Evolutionary conservation across 2,888 invertebrate genomes (phyloP).

Genomic region (Thumatha senex): DNA sequence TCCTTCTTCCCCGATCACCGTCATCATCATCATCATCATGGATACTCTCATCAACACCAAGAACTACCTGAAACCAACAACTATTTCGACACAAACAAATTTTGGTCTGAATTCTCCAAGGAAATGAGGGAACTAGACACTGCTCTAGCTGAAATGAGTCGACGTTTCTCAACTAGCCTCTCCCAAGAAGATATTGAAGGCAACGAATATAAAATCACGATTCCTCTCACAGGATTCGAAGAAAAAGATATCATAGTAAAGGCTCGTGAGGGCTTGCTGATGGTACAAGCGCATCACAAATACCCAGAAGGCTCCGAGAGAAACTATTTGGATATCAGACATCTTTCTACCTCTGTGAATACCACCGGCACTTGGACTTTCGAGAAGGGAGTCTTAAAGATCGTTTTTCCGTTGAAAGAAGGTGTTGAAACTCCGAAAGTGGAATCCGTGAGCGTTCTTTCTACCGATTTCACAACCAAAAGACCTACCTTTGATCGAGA

Average conservation of each 20-base stretch:
- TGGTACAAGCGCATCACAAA: conserved; percentile 63
- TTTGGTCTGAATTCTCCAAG: conserved; percentile 55
- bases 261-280: conserved; percentile 58
- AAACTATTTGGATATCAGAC: conserved; percentile 55
- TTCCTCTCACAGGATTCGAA: conserved; percentile 54
- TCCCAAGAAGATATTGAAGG: conserved; percentile 48
- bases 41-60: conserved; percentile 13
- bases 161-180: conserved; percentile 46
- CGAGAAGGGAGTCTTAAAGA: conserved; percentile 48
- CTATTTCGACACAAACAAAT: conserved; percentile 58
- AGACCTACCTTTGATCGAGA: conserved; percentile 42
- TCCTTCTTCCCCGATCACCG: conserved; percentile 21
- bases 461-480: conserved; percentile 23
- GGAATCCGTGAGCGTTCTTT: conserved; percentile 17
- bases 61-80: conserved; percentile 24
- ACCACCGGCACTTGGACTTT: conserved; percentile 63
- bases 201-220: conserved; percentile 56
- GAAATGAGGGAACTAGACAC: conserved; percentile 56
- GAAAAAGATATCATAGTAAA: conserved; percentile 70
- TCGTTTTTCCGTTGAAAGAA: conserved; percentile 56
- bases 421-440: conserved; percentile 9
- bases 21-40: conserved; percentile 19
- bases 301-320: conserved; percentile 28
- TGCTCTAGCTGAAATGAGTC: conserved; percentile 48
- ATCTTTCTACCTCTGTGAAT: conserved; percentile 52